Base-by-base conservation (phyloP, 2,797 vertebrate species). In the Artibeus jamaicensis region DNA sequence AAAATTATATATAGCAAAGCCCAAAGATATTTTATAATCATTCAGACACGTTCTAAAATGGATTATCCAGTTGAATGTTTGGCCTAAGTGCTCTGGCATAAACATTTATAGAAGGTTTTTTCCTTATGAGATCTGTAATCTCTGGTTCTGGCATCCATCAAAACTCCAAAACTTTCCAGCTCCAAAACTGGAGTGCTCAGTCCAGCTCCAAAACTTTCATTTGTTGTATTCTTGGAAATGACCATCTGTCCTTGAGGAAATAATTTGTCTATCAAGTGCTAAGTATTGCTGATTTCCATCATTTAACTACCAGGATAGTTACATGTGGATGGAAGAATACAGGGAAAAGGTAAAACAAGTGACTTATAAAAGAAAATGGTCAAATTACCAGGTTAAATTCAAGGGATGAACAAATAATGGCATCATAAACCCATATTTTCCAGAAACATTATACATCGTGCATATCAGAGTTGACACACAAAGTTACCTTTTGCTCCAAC, bases 381-480 rank as follows among this genome's bases (percentile, higher is more conserved):
- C 71, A 91, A 44, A 73, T 88, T 91, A 34, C 39, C 16, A 91
- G 50, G 70, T 37, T 73, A 44, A 76, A 87, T 91, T 95, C 93
- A 97, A 97, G 96, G 90, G 96, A 97, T 89, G 79, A 82, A 84
- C 39, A 81, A 88, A 84, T 89, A 90, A 98, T 93, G 85, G 53
- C 78, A 93, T 67, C 97, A 95, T 96, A 98, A 98, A 97, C 94
- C n/a, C 6, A 37, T 79, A 84, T 39, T 91, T 96, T 84, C 84
- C 59, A 93, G 67, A 91, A 91, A 78, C 22, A 79, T 88, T 88
- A 48, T 55, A 37, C 6, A 48, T 48, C 42, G 67, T 53, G 7
- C 21, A 86, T 59, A 48, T 34, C 67, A 67, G 7, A 74, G 42
- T 48, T 22, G 37, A 50, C 50, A 48, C 34, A 87, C 22, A 76